These are phyloP conservation scores for Psittacula derbiana DNA, from an alignment of 2,797 vertebrate genomes.

Conservation along the genomic window DNA sequence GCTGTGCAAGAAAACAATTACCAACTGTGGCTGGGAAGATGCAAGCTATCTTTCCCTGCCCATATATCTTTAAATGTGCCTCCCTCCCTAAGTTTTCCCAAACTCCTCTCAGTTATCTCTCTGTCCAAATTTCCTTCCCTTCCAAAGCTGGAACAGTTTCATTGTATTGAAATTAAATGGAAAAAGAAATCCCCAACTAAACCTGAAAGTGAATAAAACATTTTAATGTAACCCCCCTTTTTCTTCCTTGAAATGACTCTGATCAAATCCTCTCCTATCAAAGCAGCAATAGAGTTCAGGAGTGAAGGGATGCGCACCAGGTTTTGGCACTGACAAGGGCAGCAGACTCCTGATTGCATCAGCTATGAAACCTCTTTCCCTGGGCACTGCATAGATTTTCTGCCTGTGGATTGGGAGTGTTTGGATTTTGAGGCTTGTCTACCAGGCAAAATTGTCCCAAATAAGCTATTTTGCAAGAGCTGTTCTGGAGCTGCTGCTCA, in stretches of 20 bases:
- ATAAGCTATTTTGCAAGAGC: neutral
- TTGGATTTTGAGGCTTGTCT: neutral
- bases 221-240: neutral
- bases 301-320: accelerated
- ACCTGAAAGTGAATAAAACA: neutral
- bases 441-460: neutral
- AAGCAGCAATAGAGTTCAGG: neutral
- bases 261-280: neutral
- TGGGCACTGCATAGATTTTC: neutral
- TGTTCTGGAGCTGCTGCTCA: neutral
- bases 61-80: neutral
- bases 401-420: neutral
- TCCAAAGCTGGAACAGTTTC: neutral
- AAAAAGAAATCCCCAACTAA: neutral
- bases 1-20: neutral
- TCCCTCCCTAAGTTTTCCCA: neutral
- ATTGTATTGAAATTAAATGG: neutral
- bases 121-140: neutral
- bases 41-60: neutral
- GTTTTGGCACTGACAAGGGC: neutral
- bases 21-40: neutral
- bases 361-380: neutral
- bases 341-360: neutral
- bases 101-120: neutral
- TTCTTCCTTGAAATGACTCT: neutral